Percentiles rank a stretch among this genome's conserved stretches.
Conservation (phyloP, 92 coral and sea anemone species). For the Epizoanthus rinbou region DNA sequence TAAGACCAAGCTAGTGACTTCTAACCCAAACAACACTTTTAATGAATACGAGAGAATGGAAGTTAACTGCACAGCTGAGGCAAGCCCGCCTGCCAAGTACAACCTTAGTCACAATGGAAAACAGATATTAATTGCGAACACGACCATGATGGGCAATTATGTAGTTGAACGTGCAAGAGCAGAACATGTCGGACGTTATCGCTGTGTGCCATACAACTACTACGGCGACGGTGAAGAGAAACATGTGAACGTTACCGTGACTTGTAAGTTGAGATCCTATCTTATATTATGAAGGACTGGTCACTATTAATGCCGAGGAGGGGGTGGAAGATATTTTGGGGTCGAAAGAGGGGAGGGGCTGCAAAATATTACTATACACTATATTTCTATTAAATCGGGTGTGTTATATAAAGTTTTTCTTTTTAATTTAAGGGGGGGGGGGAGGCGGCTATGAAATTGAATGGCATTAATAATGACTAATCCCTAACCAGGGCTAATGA, state of each 20-base stretch:
- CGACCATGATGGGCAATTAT: not conserved
- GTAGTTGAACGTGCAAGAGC: not conserved
- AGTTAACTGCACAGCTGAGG: conserved; percentile 5
- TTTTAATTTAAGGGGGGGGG: too few relatives aligned
- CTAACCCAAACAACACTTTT: not conserved
- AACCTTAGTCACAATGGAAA: not conserved
- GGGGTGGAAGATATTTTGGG: too few relatives aligned
- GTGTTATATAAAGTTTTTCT: too few relatives aligned
- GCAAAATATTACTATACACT: too few relatives aligned
- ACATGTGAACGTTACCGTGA: not conserved
- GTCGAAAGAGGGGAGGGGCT: too few relatives aligned
- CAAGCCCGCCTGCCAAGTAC: not conserved
- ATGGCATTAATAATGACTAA: too few relatives aligned
- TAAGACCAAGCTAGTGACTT: not conserved
- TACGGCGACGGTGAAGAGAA: conserved; percentile 9
- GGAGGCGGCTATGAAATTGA: too few relatives aligned
- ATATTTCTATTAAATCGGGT: too few relatives aligned
- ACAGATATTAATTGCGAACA: not conserved
- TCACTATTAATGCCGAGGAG: too few relatives aligned
- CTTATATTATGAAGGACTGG: too few relatives aligned
- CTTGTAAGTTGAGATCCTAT: not conserved
- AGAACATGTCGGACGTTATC: not conserved
- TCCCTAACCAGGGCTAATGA: too few relatives aligned
- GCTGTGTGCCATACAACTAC: conserved; percentile 1
- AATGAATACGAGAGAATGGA: not conserved